A percentile compares a stretch with the other conserved stretches of the same genome.
Conservation (phyloP, 2,888 invertebrate species). For the Acronicta aceris region DNA sequence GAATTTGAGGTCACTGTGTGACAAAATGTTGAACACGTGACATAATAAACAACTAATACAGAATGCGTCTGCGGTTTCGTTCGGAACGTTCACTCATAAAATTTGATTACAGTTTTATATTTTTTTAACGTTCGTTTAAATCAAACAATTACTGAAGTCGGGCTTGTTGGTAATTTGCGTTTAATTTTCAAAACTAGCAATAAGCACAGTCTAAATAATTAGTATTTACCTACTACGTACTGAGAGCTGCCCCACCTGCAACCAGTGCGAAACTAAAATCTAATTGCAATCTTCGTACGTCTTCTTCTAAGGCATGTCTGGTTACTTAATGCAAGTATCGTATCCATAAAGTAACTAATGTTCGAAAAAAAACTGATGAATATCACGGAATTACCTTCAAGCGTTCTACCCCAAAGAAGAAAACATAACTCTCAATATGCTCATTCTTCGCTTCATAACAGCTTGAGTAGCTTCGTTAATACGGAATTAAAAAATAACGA, state of each 20-base stretch:
- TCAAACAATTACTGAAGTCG: conserved; percentile 2
- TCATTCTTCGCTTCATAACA: neutral
- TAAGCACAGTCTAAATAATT: no score
- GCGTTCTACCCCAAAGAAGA: neutral
- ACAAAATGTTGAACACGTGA: conserved; percentile 14
- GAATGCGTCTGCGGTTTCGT: neutral
- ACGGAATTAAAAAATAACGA: conserved; percentile 12
- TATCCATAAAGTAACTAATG: no score
- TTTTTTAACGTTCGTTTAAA: conserved; percentile 6
- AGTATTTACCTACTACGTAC: no score
- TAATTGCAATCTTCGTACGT: no score
- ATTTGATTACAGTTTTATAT: conserved; percentile 2
- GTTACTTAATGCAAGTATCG: no score
- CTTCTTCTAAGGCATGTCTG: no score
- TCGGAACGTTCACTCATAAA: conserved; percentile 5
- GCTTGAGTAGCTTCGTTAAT: no score
- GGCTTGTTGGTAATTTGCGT: no score
- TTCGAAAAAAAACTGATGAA: no score
- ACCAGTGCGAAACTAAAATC: no score
- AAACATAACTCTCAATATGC: neutral
- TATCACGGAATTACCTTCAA: neutral
- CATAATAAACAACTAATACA: conserved; percentile 7
- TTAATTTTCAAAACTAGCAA: no score
- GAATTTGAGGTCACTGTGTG: conserved; percentile 25
- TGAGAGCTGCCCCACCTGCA: no score